Percentiles rank a stretch among this genome's conserved stretches.
These are phyloP conservation scores for Vanessa tameamea DNA, from an alignment of 1,140 invertebrate genomes.

Conservation along the genomic window DNA sequence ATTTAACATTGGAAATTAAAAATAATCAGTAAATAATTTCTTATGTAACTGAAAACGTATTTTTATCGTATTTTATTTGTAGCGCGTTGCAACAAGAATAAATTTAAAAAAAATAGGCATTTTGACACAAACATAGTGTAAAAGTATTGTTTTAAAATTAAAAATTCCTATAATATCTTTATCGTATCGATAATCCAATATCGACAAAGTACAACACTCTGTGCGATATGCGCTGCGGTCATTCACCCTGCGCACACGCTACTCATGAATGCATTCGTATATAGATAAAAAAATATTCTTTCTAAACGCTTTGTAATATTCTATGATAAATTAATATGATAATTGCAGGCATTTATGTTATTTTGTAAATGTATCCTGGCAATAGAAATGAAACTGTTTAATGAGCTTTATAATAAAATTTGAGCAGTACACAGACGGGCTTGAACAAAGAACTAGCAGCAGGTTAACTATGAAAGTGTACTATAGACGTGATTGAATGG, in stretches of 20 bases:
- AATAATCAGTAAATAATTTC: too few relatives aligned
- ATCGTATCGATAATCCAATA: constrained; percentile 30
- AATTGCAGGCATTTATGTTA: constrained; percentile 3
- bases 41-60: too few relatives aligned
- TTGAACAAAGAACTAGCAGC: too few relatives aligned
- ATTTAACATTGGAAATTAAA: neutral
- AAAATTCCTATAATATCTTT: neutral
- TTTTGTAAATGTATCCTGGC: neutral
- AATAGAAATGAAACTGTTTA: neutral
- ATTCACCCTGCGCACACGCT: constrained; percentile 39
- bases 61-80: too few relatives aligned
- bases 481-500: too few relatives aligned
- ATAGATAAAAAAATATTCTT: constrained; percentile 51
- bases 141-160: too few relatives aligned
- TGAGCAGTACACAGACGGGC: too few relatives aligned
- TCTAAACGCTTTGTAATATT: constrained; percentile 40
- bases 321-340: constrained; percentile 17
- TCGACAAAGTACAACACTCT: constrained; percentile 34
- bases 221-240: constrained; percentile 48
- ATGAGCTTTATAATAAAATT: too few relatives aligned
- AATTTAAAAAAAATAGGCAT: too few relatives aligned
- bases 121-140: too few relatives aligned
- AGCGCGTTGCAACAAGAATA: too few relatives aligned
- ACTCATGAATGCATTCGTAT: constrained; percentile 48
- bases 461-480: too few relatives aligned